Evolutionary conservation across 2,888 invertebrate genomes (phyloP).

Genomic region (Mythimna loreyi): DNA sequence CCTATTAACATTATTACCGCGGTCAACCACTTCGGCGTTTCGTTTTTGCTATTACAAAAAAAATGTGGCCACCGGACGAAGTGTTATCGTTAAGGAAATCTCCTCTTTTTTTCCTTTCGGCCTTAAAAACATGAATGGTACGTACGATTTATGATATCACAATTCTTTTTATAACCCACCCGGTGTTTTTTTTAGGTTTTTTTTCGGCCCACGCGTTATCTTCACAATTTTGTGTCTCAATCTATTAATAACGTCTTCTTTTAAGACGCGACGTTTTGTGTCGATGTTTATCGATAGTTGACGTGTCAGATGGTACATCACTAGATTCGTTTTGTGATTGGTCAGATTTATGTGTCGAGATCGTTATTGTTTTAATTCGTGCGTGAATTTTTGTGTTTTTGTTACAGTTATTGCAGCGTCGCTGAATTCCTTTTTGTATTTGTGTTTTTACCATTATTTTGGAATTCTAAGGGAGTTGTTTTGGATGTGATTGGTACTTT

Average conservation of each 20-base stretch:
- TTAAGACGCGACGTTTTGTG: conserved; percentile 83
- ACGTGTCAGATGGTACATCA: conserved; percentile 72
- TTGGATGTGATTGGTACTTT: conserved; percentile 10
- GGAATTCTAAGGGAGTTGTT: conserved; percentile 9
- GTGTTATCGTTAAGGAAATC: conserved; percentile 88
- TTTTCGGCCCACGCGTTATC: conserved; percentile 78
- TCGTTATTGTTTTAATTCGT: conserved; percentile 54
- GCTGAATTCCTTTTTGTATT: conserved; percentile 22
- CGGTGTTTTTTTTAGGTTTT: conserved; percentile 78
- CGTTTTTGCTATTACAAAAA: conserved; percentile 72
- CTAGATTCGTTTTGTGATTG: conserved; percentile 64
- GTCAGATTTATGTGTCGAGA: conserved; percentile 57
- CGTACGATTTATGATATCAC: conserved; percentile 89
- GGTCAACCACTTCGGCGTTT: conserved; percentile 71
- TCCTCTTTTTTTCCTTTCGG: conserved; percentile 78
- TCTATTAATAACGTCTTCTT: conserved; percentile 90
- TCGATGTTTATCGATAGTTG: conserved; percentile 79
- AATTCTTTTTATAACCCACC: conserved; percentile 87
- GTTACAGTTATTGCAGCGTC: conserved; percentile 13
- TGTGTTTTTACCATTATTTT: conserved; percentile 5
- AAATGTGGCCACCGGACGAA: conserved; percentile 87
- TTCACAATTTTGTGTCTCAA: conserved; percentile 88
- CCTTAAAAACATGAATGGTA: conserved; percentile 88
- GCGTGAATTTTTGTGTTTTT: conserved; percentile 34
- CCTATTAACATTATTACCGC: conserved; percentile 64